phyloP scores from a whole-genome alignment of 2,888 invertebrate genomes.

The Vandiemenella viatica region DNA sequence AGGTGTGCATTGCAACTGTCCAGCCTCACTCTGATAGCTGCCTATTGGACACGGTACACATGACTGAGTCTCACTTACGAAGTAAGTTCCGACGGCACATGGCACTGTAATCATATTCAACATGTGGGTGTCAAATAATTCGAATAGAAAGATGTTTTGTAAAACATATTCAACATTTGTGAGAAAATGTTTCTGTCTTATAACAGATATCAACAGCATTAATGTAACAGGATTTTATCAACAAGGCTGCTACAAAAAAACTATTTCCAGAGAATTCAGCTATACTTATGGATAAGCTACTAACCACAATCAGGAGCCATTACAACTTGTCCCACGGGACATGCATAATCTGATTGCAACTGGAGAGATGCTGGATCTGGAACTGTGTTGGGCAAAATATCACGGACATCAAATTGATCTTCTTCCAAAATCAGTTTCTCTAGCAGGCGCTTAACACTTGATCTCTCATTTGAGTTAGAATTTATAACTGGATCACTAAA shows the following conservation, averaged over 20 bases:
- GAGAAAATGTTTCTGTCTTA: too few relatives aligned
- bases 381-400: conserved; percentile 84
- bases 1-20: conserved; percentile 72
- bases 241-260: too few relatives aligned
- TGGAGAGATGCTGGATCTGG: conserved; percentile 81
- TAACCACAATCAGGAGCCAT: conserved; percentile 85
- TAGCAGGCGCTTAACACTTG: conserved; percentile 65
- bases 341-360: conserved; percentile 82
- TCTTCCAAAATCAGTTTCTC: conserved; percentile 85
- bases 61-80: conserved; percentile 55
- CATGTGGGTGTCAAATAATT: background rate
- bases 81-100: conserved; percentile 81
- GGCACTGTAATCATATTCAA: conserved; percentile 44
- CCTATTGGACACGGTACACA: conserved; percentile 78
- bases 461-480: conserved; percentile 72
- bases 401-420: conserved; percentile 85
- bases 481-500: conserved; percentile 78
- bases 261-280: too few relatives aligned
- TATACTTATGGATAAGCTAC: conserved; percentile 20
- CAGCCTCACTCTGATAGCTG: conserved; percentile 85
- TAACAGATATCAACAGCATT: too few relatives aligned
- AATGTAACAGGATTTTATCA: too few relatives aligned
- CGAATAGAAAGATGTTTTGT: background rate
- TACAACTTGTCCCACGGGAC: conserved; percentile 84
- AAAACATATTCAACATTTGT: background rate